Base-by-base conservation (phyloP, 2,888 invertebrate genomes). In the Imbricaverruca yamaguchii region DNA sequence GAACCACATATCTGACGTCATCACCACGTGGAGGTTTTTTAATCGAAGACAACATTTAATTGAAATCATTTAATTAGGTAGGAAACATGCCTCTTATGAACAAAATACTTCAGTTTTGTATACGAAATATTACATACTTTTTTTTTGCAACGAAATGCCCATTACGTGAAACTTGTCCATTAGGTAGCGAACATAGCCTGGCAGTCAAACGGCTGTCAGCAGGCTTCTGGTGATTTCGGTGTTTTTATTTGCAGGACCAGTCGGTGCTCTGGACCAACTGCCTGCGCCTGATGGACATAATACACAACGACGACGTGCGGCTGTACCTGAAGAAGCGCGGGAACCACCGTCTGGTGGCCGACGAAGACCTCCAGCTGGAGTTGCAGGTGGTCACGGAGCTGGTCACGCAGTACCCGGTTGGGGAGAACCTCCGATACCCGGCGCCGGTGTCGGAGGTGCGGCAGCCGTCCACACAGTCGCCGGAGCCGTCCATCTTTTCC, bases 321-420 rank as follows among this genome's bases (percentile, higher is more conserved):
- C 74, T 74, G 18, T 74, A 74, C 74, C 74, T 74, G 55, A 74
- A 74, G 55, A 74, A 74, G 55, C 74, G 74, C 55, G 74, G 74
- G 21, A 55, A 74, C 74, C 74, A 74, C 74, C 53, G 53, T 1
- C 74, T 74, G 0, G 55, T 74, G 74, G 13, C 55, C 1, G 53
- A 74, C 15, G 74, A 74, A 55, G 74, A 74, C 74, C n/a, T 74
- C 21, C 74, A 55, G 21, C 74, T 74, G 74, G 21, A 74, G 55
- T 55, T 74, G 53, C 53, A 9, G 8, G 74, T 53, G 3, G 18
- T 74, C 10, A 18, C 55, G 21, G 74, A 74, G 21, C 74, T 74
- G 53, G 21, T 74, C 53, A 53, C 15, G 10, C 53, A 21, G 18
- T 74, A 55, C 74, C 74, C 74, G 18, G 74, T 55, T 15, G 15